phyloP scores from a whole-genome alignment of 1,140 invertebrate species.

The Bicyclus anynana region DNA sequence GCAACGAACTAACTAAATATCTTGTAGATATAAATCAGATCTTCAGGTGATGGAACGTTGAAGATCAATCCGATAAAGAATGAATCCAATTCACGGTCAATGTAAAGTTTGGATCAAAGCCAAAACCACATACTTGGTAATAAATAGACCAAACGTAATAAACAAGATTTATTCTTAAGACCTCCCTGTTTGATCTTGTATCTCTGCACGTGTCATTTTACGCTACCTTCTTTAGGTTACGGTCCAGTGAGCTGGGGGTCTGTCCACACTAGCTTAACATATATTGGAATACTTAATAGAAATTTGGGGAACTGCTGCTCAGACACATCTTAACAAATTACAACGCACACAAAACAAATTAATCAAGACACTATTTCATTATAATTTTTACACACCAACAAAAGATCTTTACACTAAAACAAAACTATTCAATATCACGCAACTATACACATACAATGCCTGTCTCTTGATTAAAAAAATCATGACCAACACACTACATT shows the following conservation, averaged over 20 bases:
- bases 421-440: too few species aligned
- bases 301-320: too few species aligned
- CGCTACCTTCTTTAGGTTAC: not conserved
- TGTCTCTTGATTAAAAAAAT: too few species aligned
- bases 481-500: too few species aligned
- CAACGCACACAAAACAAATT: too few species aligned
- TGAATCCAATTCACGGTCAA: conserved; percentile 24
- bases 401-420: too few species aligned
- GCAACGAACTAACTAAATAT: conserved; percentile 1
- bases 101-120: conserved; percentile 18
- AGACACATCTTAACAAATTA: too few species aligned
- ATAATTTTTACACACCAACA: too few species aligned
- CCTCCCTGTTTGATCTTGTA: conserved; percentile 10
- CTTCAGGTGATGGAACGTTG: conserved; percentile 5
- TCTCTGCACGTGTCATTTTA: conserved; percentile 7
- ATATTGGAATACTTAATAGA: too few species aligned
- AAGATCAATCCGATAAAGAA: conserved; percentile 14
- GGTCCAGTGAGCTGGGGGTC: not conserved
- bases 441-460: too few species aligned
- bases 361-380: too few species aligned
- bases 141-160: conserved; percentile 25
- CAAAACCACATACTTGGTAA: conserved; percentile 19
- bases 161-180: conserved; percentile 20
- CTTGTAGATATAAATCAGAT: conserved; percentile 5
- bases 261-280: not conserved